phyloP scores from a whole-genome alignment of 2,888 invertebrate genomes.

The Epirrhoe alternata region DNA sequence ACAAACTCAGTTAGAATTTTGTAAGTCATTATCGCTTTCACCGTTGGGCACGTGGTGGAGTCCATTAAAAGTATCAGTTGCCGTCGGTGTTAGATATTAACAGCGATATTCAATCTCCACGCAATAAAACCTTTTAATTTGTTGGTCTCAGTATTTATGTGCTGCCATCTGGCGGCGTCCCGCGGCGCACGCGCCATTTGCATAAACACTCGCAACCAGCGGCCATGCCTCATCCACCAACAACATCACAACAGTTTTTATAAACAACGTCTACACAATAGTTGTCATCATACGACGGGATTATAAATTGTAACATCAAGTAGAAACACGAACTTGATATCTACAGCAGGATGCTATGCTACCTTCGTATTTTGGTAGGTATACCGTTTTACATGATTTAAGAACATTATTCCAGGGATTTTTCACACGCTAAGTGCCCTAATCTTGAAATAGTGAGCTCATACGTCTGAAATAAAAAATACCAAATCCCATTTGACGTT shows the following conservation, averaged over 20 bases:
- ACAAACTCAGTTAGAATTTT: neutral
- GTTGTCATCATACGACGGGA: neutral
- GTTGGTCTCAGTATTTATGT: slow-evolving; percentile 23
- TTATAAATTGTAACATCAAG: too few species aligned
- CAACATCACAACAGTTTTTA: slow-evolving; percentile 6
- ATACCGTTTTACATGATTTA: too few species aligned
- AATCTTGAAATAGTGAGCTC: too few species aligned
- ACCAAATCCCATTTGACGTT: too few species aligned
- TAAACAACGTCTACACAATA: slow-evolving; percentile 21
- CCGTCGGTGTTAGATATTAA: slow-evolving; percentile 27
- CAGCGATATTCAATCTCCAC: slow-evolving; percentile 28
- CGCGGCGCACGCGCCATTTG: slow-evolving; percentile 29
- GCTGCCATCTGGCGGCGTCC: slow-evolving; percentile 30
- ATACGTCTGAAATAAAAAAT: too few species aligned
- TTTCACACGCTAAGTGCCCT: too few species aligned
- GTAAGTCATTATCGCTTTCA: slow-evolving; percentile 1
- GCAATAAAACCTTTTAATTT: slow-evolving; percentile 36
- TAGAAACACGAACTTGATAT: too few species aligned
- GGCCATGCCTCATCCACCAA: neutral
- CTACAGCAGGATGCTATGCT: too few species aligned
- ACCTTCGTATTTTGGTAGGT: too few species aligned
- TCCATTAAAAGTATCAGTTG: slow-evolving; percentile 23
- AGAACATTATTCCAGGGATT: too few species aligned
- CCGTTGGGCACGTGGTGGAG: slow-evolving; percentile 19
- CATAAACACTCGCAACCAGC: slow-evolving; percentile 36